A percentile compares a stretch with the other conserved stretches of the same genome.
Conservation (phyloP, 2,888 invertebrate species). For the Trichacis sp. region DNA sequence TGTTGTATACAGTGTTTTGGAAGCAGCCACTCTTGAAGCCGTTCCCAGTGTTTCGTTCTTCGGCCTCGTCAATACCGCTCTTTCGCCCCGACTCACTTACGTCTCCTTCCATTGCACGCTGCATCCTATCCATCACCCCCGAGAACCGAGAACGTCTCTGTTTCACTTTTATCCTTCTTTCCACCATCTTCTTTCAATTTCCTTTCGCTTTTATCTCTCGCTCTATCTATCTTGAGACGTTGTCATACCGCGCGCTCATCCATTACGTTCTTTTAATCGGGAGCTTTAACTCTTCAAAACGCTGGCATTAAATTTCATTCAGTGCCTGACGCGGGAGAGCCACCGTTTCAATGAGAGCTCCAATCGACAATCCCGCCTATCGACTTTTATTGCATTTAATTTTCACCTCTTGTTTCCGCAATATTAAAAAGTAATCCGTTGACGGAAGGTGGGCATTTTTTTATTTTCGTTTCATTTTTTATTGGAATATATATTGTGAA, state of each 20-base stretch:
- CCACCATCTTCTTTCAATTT: slow-evolving; percentile 30
- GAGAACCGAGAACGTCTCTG: slow-evolving; percentile 6
- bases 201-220: slow-evolving; percentile 14
- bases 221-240: slow-evolving; percentile 16
- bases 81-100: slow-evolving; percentile 11
- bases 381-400: too few relatives aligned
- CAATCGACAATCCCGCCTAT: too few relatives aligned
- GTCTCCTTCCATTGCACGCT: slow-evolving; percentile 19
- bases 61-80: too few relatives aligned
- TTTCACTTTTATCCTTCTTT: slow-evolving; percentile 19
- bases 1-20: too few relatives aligned
- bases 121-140: slow-evolving; percentile 25
- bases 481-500: too few relatives aligned
- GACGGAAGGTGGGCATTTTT: slow-evolving; percentile 12
- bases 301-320: slow-evolving; percentile 26
- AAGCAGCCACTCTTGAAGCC: too few relatives aligned
- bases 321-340: slow-evolving; percentile 6
- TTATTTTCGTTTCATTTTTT: too few relatives aligned
- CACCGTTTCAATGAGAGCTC: slow-evolving; percentile 4
- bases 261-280: slow-evolving; percentile 29
- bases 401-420: too few relatives aligned
- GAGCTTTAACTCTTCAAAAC: slow-evolving; percentile 20
- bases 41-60: too few relatives aligned
- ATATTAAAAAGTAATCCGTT: too few relatives aligned
- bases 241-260: slow-evolving; percentile 26